Percentiles rank a stretch among this genome's conserved stretches.
These are phyloP conservation scores for Herpetotheres cachinnans DNA, from an alignment of 2,113 vertebrate genomes.

Conservation along the genomic window DNA sequence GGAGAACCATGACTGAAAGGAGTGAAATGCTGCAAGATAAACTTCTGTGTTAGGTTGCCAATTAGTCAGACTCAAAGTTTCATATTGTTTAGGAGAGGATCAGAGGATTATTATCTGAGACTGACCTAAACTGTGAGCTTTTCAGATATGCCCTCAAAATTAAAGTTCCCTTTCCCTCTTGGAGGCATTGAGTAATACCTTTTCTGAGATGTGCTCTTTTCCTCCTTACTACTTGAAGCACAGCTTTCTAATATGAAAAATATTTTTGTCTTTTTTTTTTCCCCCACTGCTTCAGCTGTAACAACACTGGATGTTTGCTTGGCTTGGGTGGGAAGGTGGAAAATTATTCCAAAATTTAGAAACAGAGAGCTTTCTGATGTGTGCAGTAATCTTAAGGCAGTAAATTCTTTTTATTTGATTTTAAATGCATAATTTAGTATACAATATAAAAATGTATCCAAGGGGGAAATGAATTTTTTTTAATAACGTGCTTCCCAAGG, in stretches of 20 bases:
- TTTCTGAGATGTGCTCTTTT: neutral
- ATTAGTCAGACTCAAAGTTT: neutral
- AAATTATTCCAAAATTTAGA: conserved; percentile 56
- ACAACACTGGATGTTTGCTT: conserved; percentile 61
- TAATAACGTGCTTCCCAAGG: conserved; percentile 53
- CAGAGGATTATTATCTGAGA: neutral
- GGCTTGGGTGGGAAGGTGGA: conserved; percentile 58
- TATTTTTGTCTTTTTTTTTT: neutral
- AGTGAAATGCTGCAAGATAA: neutral
- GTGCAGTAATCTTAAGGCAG: conserved; percentile 44
- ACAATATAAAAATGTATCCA: conserved; percentile 63
- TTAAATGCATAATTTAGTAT: conserved; percentile 68
- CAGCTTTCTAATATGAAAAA: conserved; percentile 33
- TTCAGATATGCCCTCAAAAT: neutral
- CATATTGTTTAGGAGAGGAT: neutral
- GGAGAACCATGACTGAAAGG: neutral
- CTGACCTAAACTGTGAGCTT: neutral
- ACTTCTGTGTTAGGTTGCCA: neutral
- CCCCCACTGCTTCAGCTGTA: conserved; percentile 22
- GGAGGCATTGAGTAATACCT: neutral
- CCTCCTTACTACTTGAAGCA: neutral
- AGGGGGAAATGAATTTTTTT: conserved; percentile 63
- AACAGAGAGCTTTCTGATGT: conserved; percentile 56
- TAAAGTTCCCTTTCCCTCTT: neutral
- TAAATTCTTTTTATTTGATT: conserved; percentile 67